phyloP scores from a whole-genome alignment of 2,797 vertebrate genomes.

The Zalophus californianus region DNA sequence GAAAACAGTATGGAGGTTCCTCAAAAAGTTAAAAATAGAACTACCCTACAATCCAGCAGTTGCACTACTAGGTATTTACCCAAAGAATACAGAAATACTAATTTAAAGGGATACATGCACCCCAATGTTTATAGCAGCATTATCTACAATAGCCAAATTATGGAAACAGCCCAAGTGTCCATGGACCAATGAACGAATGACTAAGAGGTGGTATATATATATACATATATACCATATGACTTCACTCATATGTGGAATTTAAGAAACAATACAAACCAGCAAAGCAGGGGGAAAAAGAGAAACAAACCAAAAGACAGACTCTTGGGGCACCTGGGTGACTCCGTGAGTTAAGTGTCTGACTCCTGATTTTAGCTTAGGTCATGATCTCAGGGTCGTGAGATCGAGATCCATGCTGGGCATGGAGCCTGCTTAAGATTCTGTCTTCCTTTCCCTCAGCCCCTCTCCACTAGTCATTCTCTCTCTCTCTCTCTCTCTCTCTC shows the following conservation, averaged over 20 bases:
- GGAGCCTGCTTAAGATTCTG: not conserved
- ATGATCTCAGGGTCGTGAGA: not conserved
- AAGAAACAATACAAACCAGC: not conserved
- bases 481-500: not conserved
- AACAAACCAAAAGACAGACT: not conserved
- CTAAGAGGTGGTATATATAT: not conserved
- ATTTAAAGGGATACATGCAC: not conserved
- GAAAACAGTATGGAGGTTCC: not conserved
- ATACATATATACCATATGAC: not conserved
- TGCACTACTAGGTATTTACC: not conserved
- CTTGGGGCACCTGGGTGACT: not conserved
- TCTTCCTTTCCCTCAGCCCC: not conserved
- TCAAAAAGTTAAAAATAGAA: not conserved
- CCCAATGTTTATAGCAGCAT: not conserved
- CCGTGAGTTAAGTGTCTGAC: not conserved
- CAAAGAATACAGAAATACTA: not conserved
- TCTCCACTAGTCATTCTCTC: not conserved
- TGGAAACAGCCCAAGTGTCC: not conserved
- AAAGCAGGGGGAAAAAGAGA: not conserved
- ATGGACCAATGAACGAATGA: not conserved
- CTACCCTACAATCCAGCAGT: not conserved
- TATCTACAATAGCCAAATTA: not conserved
- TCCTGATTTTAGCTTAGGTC: not conserved
- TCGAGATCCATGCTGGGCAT: not conserved
- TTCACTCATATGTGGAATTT: not conserved